Base-by-base conservation (phyloP, 2,888 invertebrate genomes). In the Philereme vetulata region DNA sequence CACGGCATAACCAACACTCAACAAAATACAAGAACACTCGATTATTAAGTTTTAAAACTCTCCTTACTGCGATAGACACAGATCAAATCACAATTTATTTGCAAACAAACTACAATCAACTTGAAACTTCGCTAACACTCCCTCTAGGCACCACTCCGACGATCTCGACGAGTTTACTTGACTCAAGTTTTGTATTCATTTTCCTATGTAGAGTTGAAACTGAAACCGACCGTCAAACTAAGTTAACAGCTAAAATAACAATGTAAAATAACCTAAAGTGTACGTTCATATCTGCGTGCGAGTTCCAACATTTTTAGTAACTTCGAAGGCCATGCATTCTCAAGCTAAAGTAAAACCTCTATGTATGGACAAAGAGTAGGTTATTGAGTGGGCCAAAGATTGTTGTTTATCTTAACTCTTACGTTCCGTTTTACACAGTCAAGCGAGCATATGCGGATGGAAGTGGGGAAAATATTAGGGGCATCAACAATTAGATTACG, bases 241-340 rank as follows among this genome's bases (percentile, higher is more conserved):
- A 57, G 47, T 58, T 55, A 65, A 71, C 53, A 59, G 50, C 63
- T 66, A 71, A 62, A 64, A 44, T 68, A 71, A 72, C 74, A 78
- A 72, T 74, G 75, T 76, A 75, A 80, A 80, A 83, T 85, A 86
- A 84, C 85, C 83, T 82, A 83, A 76, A 21, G 21, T 21, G 21
- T 76, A 77, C 70, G 77, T 79, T 72, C 72, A 74, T 81, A 67
- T 76, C 79, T 81, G 76, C 78, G 78, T 77, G 80, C 75, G 73
- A 79, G 76, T 66, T 76, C 72, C 67, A 72, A 74, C 72, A 79
- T 77, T 76, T 80, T 80, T 78, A 71, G 65, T 72, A 75, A 74
- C 70, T 72, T 81, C 72, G 83, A 84, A 85, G 86, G 85, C 79
- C 82, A 76, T 32, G 21, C 6, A 32, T 43, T 46, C 8, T 36